Evolutionary conservation across 2,888 invertebrate species (phyloP), one percentile per base, ranked within the genome.

Genomic region (Tetragnatha montana): DNA sequence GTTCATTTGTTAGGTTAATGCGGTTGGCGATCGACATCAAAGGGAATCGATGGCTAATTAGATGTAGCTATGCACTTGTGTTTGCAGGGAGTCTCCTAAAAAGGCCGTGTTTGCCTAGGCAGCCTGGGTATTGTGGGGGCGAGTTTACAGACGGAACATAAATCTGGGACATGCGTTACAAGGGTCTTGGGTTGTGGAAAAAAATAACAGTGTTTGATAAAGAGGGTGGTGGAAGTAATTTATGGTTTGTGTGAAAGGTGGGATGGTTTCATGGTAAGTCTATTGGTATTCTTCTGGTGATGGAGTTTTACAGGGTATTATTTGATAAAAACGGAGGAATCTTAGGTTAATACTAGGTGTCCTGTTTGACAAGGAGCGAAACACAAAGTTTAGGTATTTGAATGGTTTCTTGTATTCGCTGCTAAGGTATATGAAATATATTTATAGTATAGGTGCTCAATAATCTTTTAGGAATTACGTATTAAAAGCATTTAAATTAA

Each of bases 1-100:
- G 83, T 83, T 88, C 88, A 88, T 88, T 88, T 88, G 88, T 88
- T 88, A 88, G 78, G 83, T 83, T 88, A 79, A 88, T 88, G 88
- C 74, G 83, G 88, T 83, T 22, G 49, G 68, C 73, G 79, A 83
- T 88, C 83, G 82, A 83, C 88, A 83, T 79, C 47, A 79, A 79
- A 74, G 71, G 71, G 79, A 82, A 88, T 88, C 83, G 88, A 83
- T 82, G 71, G 50, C 82, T 88, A 88, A 88, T 88, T 88, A 88
- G 88, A 79, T 83, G 83, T 47, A 88, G 82, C 78, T n/a, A 60
- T 22, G 60, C 22, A 71, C 51, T n/a, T 51, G 50, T 81, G 81
- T 81, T 81, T 71, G 81, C 70, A 70, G 49, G 60, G 81, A 22
- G 47, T 21, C 60, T 78, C 49, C 14, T 51, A 17, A 19, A 50